A percentile compares a stretch with the other conserved stretches of the same genome.
phyloP scores from a whole-genome alignment of 1,140 invertebrate genomes.

The Nautilus pompilius region DNA sequence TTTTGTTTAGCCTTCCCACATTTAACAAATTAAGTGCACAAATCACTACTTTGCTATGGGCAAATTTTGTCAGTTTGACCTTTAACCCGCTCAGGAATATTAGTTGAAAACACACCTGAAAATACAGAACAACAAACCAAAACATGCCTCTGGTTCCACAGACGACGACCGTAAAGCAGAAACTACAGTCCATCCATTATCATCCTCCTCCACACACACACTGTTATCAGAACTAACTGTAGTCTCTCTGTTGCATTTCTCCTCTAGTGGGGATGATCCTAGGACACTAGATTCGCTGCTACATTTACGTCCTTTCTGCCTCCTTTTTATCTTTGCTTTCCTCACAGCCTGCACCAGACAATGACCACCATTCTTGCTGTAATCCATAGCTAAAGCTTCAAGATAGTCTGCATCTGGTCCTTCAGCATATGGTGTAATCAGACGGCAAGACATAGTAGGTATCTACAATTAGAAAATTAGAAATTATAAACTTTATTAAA shows the following conservation, averaged over 20 bases:
- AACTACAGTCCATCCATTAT: neutral
- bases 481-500: too few relatives aligned
- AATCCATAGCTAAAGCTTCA: conserved; percentile 54
- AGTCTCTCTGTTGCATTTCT: conserved; percentile 24
- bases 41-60: too few relatives aligned
- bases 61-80: too few relatives aligned
- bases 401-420: conserved; percentile 61
- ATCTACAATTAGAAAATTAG: conserved; percentile 27
- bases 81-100: too few relatives aligned
- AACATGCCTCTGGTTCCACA: too few relatives aligned
- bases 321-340: conserved; percentile 30
- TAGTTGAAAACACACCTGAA: too few relatives aligned
- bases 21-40: too few relatives aligned
- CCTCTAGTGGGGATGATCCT: neutral
- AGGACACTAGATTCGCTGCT: conserved; percentile 10
- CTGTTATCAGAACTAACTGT: conserved; percentile 36
- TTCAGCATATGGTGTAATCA: conserved; percentile 65
- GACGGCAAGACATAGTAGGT: conserved; percentile 56
- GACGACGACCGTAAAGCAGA: too few relatives aligned
- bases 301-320: conserved; percentile 33
- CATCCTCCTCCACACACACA: conserved; percentile 26
- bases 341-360: conserved; percentile 6
- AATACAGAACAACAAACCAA: too few relatives aligned
- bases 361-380: conserved; percentile 49
- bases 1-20: too few relatives aligned